Evolutionary conservation across 2,888 invertebrate genomes (phyloP), one percentile per base, ranked within the genome.

Genomic region (Trachelus tabidus): DNA sequence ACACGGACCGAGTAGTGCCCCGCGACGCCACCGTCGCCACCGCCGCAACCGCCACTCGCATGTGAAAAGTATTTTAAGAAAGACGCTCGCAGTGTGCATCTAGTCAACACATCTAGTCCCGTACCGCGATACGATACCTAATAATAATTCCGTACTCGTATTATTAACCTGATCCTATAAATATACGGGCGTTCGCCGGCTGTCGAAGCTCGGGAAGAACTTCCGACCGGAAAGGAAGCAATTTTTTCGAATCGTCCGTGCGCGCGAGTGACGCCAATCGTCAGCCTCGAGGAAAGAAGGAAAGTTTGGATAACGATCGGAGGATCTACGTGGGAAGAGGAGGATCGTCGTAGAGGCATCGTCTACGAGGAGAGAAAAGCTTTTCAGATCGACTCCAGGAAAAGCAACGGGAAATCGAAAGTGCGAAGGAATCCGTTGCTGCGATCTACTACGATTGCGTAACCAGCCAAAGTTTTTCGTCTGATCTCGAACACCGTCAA

Each of bases 71-170:
- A 87, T 86, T 87, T 87, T 86, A 85, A 85, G 85, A 85, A 83
- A 83, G 82, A 83, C 86, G 81, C 83, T 77, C 78, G 80, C 83
- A 79, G 79, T 84, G 81, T 82, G 83, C 85, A 84, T 86, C 88
- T 88, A 88, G 88, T 88, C 88, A 88, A 84, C 86, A 82, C 83
- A 83, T 88, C 88, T 86, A 87, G 87, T 87, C 87, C 81, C 80
- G 79, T 71, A 78, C 80, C 77, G 75, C 71, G 68, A 75, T 75
- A 69, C 73, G 73, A 73, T 69, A 77, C 79, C 77, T 79, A 79
- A 81, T 76, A 81, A 79, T 81, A 75, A 81, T 81, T 75, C 76
- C 76, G 71, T 77, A 40, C 73, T 77, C 69, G 68, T 77, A 73
- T 77, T 76, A 79, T 81, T 81, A 81, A 74, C 73, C 80, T 12